Percentiles rank a stretch among this genome's conserved stretches.
Evolutionary conservation across 2,888 invertebrate species (phyloP).

Genomic region (Carabus problematicus): DNA sequence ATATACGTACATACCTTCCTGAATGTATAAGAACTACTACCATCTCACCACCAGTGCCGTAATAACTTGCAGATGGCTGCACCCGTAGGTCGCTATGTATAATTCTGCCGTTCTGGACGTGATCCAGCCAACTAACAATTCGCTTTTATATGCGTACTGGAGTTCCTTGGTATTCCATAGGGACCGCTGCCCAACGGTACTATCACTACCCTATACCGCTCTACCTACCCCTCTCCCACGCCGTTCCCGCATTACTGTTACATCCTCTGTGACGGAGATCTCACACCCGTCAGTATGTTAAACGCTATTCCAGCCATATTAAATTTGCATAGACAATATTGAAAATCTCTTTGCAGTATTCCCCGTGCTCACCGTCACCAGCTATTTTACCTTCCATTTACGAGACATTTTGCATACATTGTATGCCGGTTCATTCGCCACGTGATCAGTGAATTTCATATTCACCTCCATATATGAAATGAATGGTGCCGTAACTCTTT

Average conservation of each 20-base stretch:
- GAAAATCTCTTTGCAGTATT: conserved; percentile 41
- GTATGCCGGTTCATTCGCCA: conserved; percentile 26
- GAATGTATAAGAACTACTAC: too few species aligned
- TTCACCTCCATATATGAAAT: conserved; percentile 11
- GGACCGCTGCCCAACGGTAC: neutral
- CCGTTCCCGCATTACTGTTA: too few species aligned
- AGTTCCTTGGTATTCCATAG: conserved; percentile 27
- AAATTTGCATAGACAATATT: conserved; percentile 43
- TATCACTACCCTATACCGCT: too few species aligned
- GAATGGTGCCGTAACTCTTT: too few species aligned
- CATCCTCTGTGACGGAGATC: neutral
- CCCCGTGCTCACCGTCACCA: conserved; percentile 23
- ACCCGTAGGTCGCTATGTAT: conserved; percentile 15
- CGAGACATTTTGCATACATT: conserved; percentile 42
- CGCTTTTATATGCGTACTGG: conserved; percentile 25
- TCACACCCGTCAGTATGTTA: conserved; percentile 34
- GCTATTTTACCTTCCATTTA: conserved; percentile 38
- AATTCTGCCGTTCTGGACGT: conserved; percentile 22
- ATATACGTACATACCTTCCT: neutral
- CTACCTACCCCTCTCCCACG: neutral
- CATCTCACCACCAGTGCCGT: neutral
- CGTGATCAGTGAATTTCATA: conserved; percentile 27
- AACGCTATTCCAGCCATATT: conserved; percentile 35
- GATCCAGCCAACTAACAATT: conserved; percentile 30
- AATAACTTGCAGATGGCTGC: neutral